These are phyloP conservation scores for Colius striatus DNA, from an alignment of 2,113 vertebrate species.

Conservation along the genomic window DNA sequence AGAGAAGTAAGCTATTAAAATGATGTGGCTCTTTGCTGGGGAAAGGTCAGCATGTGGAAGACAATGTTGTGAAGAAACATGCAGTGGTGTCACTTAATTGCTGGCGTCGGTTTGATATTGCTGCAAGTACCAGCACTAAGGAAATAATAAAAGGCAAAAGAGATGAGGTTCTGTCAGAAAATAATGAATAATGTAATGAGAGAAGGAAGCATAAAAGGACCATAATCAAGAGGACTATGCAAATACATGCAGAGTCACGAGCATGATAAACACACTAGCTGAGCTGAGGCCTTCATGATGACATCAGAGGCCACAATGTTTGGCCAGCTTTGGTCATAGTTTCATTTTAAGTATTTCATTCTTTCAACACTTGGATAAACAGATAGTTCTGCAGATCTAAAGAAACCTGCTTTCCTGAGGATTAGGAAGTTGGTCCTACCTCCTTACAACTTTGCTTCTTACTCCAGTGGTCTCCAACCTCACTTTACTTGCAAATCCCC, in stretches of 20 bases:
- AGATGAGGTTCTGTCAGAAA: constrained; percentile 41
- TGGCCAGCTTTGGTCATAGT: neutral
- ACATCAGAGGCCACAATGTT: neutral
- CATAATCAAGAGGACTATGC: neutral
- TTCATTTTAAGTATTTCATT: neutral
- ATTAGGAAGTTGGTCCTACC: neutral
- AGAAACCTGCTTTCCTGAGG: neutral
- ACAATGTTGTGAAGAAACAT: neutral
- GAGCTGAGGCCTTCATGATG: neutral
- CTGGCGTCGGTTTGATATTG: constrained; percentile 23
- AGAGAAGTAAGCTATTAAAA: constrained; percentile 14
- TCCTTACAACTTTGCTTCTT: neutral
- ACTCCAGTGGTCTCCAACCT: fast-evolving
- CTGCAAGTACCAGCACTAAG: constrained; percentile 1
- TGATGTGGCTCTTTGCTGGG: neutral
- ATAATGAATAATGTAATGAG: constrained; percentile 44
- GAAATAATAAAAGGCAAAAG: constrained; percentile 36
- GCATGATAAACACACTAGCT: neutral
- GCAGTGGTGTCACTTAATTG: constrained; percentile 33
- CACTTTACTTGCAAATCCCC: neutral
- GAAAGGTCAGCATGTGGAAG: neutral
- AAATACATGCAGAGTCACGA: neutral
- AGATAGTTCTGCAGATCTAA: neutral
- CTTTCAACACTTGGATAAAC: neutral
- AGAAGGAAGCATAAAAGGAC: constrained; percentile 32